Percentiles rank a stretch among this genome's conserved stretches.
phyloP scores from a whole-genome alignment of 2,797 vertebrate species.

The Leptatherina wallacei region DNA sequence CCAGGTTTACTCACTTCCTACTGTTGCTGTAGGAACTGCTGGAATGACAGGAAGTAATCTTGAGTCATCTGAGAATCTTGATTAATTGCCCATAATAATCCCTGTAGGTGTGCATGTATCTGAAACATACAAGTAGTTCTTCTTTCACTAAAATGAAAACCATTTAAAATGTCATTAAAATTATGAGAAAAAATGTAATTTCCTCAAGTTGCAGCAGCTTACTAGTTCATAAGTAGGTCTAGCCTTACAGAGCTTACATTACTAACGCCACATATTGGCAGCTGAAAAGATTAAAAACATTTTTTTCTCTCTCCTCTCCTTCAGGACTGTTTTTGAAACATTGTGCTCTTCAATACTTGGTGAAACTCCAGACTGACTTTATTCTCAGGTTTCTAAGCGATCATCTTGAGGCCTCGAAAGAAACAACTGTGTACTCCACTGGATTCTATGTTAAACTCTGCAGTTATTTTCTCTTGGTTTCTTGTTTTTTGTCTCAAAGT shows the following conservation, averaged over 20 bases:
- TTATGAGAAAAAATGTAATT: not conserved
- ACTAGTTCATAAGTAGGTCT: not conserved
- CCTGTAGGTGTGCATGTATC: not conserved
- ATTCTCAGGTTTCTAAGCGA: not conserved
- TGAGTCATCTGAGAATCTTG: too few species aligned
- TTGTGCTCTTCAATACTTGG: constrained; percentile 29
- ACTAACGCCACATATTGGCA: too few species aligned
- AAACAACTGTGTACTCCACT: constrained; percentile 10
- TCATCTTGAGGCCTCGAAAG: not conserved
- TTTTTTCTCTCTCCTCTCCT: constrained; percentile 24
- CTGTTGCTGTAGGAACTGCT: not conserved
- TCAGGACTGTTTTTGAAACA: constrained; percentile 51
- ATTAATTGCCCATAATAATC: not conserved
- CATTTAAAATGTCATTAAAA: not conserved
- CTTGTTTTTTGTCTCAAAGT: not conserved
- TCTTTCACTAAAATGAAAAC: constrained; percentile 13
- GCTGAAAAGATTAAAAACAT: not conserved
- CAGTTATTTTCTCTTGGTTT: constrained; percentile 4
- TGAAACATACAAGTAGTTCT: constrained; percentile 10
- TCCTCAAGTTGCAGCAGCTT: not conserved
- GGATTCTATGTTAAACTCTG: constrained; percentile 7
- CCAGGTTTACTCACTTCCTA: not conserved
- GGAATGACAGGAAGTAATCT: too few species aligned
- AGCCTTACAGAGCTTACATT: not conserved
- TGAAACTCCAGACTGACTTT: constrained; percentile 33